Evolutionary conservation across 2,797 vertebrate genomes (phyloP).

Genomic region (Etheostoma nigrum): DNA sequence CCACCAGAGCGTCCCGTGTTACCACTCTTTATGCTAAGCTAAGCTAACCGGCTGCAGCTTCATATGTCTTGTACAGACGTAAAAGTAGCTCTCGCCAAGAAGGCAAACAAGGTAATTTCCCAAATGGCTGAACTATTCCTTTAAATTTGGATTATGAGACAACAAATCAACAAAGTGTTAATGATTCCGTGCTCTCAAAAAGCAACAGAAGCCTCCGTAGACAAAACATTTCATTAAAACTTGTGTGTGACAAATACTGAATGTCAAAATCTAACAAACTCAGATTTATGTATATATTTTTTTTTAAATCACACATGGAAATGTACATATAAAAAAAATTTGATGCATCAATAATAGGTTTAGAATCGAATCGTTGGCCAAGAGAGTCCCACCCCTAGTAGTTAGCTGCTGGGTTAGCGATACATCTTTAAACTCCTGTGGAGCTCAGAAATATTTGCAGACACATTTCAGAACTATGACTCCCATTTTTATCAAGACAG

Average conservation of each 20-base stretch:
- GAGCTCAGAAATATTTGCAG: neutral
- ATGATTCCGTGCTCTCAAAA: conserved; percentile 44
- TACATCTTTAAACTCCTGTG: neutral
- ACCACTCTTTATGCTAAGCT: conserved; percentile 9
- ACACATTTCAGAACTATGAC: neutral
- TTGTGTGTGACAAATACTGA: too few relatives aligned
- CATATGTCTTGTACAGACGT: neutral
- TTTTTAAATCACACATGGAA: too few relatives aligned
- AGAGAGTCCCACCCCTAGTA: too few relatives aligned
- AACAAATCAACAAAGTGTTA: neutral
- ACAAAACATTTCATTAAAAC: too few relatives aligned
- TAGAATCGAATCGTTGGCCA: too few relatives aligned
- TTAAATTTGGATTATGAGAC: neutral
- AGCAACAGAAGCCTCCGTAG: neutral
- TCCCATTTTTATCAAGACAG: neutral
- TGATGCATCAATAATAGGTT: too few relatives aligned
- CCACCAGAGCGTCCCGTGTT: neutral
- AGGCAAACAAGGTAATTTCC: neutral
- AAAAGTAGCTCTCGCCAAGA: neutral
- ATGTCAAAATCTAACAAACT: too few relatives aligned
- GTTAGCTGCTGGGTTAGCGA: neutral
- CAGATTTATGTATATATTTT: too few relatives aligned
- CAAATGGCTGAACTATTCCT: neutral
- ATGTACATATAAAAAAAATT: too few relatives aligned
- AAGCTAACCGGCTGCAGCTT: neutral